A percentile compares a stretch with the other conserved stretches of the same genome.
These are phyloP conservation scores for Drosophila maculinotata DNA, from an alignment of 2,888 invertebrate species.

Conservation along the genomic window DNA sequence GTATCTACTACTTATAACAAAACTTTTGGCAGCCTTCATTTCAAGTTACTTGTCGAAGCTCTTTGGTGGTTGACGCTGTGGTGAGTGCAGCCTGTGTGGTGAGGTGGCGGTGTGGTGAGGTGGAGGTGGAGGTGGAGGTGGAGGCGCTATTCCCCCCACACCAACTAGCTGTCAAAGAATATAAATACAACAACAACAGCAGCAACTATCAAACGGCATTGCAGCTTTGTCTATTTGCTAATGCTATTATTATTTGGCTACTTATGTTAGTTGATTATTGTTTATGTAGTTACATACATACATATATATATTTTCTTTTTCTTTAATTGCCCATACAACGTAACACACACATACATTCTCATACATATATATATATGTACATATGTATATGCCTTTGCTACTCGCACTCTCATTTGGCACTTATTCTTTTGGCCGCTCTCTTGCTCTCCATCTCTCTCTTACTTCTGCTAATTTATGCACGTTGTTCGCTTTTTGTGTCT, in stretches of 20 bases:
- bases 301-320: constrained; percentile 39
- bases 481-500: constrained; percentile 48
- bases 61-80: constrained; percentile 21
- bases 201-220: constrained; percentile 18
- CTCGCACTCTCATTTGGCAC: constrained; percentile 35
- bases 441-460: constrained; percentile 39
- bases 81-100: constrained; percentile 2
- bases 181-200: constrained; percentile 8
- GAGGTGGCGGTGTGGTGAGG: constrained; percentile 1
- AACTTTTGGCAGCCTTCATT: constrained; percentile 43
- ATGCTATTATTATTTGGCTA: constrained; percentile 30
- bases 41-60: constrained; percentile 61
- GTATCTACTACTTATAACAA: constrained; percentile 41
- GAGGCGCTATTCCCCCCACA: constrained; percentile 13
- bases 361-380: constrained; percentile 8
- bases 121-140: background rate
- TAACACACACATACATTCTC: constrained; percentile 12
- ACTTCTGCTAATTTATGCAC: constrained; percentile 67
- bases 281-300: constrained; percentile 44
- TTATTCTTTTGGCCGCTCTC: constrained; percentile 36
- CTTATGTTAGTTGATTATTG: constrained; percentile 35
- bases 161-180: constrained; percentile 25
- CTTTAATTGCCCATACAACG: constrained; percentile 48
- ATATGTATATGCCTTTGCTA: constrained; percentile 39
- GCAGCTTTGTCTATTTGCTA: constrained; percentile 36